These are phyloP conservation scores for Argopecten irradians DNA, from an alignment of 1,140 invertebrate species.

Conservation along the genomic window DNA sequence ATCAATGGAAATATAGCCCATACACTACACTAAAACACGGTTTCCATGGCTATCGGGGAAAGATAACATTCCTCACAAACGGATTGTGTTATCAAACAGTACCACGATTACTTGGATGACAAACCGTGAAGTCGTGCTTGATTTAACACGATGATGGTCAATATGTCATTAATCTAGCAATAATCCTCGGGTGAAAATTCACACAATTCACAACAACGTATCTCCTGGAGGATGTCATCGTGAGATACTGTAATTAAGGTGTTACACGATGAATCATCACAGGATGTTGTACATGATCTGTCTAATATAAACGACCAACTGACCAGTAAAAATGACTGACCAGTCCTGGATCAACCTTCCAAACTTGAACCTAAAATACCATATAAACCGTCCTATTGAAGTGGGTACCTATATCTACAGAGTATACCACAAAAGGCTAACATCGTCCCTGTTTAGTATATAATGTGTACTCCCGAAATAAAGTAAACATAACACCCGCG, in stretches of 20 bases:
- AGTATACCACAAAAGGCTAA: background rate
- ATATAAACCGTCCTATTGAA: background rate
- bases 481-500: background rate
- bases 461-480: background rate
- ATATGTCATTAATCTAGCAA: background rate
- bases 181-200: background rate
- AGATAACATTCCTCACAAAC: slow-evolving; percentile 10
- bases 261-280: background rate
- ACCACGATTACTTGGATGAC: background rate
- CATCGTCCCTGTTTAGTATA: background rate
- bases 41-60: background rate
- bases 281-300: background rate
- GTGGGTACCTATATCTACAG: background rate
- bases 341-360: background rate
- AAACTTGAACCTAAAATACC: background rate
- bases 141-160: background rate
- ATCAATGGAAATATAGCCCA: background rate
- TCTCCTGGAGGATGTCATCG: too few species aligned
- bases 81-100: background rate
- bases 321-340: background rate
- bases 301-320: background rate
- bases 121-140: background rate
- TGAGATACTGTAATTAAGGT: background rate
- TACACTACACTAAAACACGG: slow-evolving; percentile 16
- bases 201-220: background rate